Base-by-base conservation (phyloP, 2,113 vertebrate genomes). In the Anhinga anhinga region DNA sequence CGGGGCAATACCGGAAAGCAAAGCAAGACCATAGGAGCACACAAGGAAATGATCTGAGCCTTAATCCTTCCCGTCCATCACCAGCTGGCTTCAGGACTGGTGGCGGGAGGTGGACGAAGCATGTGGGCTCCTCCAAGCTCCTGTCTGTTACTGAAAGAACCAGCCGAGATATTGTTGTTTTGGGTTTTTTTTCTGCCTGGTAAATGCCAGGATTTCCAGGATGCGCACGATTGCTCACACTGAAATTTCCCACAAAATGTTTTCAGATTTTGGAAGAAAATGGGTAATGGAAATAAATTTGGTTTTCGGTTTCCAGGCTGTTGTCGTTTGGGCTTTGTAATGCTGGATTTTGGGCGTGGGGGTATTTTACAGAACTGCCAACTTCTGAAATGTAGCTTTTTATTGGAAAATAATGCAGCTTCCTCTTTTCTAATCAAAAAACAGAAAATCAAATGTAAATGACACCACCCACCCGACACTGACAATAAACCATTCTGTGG, bases 391-490 rank as follows among this genome's bases (percentile, higher is more conserved):
- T 36, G 56, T 61, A 85, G 86, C 58, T 86, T 94, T 92, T 89
- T 78, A 42, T 86, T 10, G 55, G 72, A 95, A 95, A 97, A 86
- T 53, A 88, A 88, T 1, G 6, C 59, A 34, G 76, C 76, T 97
- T 97, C 94, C 93, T 92, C 76, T 92, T 94, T 86, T 78, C 83
- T 94, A 94, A 96, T 94, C 91, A 91, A 56, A 96, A 94, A 94
- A 89, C 2, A 50, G 94, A 94, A 96, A 88, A 95, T 87, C 59
- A 91, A 95, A 78, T 72, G 58, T 50, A 93, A 96, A 89, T 76
- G 29, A 96, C 83, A 93, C 86, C 89, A 79, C 81, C 89, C 83
- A 70, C 55, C 34, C 83, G 45, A 80, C 30, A 50, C 2, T 67
- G 72, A 81, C 2, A 2, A 96, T 55, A 87, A 96, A 93, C 36